phyloP scores from a whole-genome alignment of 1,140 invertebrate genomes.

The Aphis gossypii region DNA sequence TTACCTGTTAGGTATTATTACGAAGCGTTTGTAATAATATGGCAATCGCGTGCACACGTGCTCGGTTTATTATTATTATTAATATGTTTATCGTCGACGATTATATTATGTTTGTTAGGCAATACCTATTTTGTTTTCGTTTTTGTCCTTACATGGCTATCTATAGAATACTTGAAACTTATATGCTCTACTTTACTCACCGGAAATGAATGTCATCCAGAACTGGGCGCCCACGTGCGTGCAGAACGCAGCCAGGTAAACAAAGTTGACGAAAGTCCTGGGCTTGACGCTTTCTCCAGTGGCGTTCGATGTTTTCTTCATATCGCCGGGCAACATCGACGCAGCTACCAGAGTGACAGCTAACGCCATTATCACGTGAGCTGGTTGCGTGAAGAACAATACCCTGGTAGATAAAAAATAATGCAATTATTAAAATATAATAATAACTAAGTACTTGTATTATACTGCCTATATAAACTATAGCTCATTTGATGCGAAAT shows the following conservation, averaged over 20 bases:
- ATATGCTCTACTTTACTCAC: conserved; percentile 65
- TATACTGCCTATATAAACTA: neutral
- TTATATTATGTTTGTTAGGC: no score
- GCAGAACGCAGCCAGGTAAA: conserved; percentile 77
- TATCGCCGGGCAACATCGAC: conserved; percentile 48
- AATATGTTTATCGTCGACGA: neutral
- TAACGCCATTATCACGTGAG: conserved; percentile 74
- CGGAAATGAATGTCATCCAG: conserved; percentile 89
- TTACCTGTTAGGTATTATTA: neutral
- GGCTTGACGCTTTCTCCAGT: conserved; percentile 61
- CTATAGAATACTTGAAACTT: neutral
- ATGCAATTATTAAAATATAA: neutral
- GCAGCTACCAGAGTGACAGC: conserved; percentile 70
- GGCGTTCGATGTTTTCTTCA: conserved; percentile 10
- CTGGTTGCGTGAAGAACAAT: conserved; percentile 75
- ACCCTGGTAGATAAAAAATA: conserved; percentile 70
- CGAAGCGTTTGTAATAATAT: neutral
- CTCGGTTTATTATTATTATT: neutral
- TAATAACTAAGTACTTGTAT: neutral
- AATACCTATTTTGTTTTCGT: neutral
- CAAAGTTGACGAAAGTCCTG: conserved; percentile 66
- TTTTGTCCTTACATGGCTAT: neutral
- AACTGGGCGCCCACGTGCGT: conserved; percentile 82
- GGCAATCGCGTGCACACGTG: neutral
- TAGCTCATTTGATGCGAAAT: neutral